Evolutionary conservation across 2,888 invertebrate genomes (phyloP).

Genomic region (Muschampia plurimacula): DNA sequence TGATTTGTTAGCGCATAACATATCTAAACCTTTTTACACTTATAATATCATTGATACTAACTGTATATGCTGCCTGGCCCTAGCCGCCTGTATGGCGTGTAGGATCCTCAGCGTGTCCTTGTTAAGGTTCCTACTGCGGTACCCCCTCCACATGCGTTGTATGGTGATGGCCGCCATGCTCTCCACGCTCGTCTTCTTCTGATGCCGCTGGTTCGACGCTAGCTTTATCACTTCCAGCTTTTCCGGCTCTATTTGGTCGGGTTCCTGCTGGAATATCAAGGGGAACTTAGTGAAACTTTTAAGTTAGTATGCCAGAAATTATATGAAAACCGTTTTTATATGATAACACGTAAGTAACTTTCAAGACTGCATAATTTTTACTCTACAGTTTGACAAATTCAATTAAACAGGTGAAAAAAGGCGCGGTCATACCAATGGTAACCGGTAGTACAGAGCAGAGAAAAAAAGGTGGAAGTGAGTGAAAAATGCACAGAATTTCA

Average conservation of each 20-base stretch:
- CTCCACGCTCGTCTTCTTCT: constrained; percentile 73
- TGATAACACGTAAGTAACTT: too few relatives aligned
- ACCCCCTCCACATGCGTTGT: constrained; percentile 95
- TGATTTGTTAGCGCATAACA: too few relatives aligned
- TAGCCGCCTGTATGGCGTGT: constrained; percentile 90
- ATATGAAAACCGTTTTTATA: too few relatives aligned
- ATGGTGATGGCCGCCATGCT: constrained; percentile 90
- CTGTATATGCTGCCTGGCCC: constrained; percentile 94
- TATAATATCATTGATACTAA: constrained; percentile 59
- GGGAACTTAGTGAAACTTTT: neutral
- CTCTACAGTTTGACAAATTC: too few relatives aligned
- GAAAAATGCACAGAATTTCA: too few relatives aligned
- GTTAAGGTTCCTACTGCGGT: constrained; percentile 90
- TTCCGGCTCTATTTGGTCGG: constrained; percentile 63
- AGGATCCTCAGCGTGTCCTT: constrained; percentile 87
- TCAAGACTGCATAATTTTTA: too few relatives aligned
- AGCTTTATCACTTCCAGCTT: constrained; percentile 70
- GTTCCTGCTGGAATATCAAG: neutral
- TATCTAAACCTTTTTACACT: too few relatives aligned
- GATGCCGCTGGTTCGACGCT: constrained; percentile 74
- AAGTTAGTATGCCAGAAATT: neutral
- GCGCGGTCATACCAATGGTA: too few relatives aligned
- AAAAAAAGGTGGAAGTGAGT: too few relatives aligned
- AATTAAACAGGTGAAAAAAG: too few relatives aligned
- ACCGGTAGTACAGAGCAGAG: too few relatives aligned